Evolutionary conservation across 1,140 invertebrate species (phyloP).

Genomic region (Protaetia brevitarsis): DNA sequence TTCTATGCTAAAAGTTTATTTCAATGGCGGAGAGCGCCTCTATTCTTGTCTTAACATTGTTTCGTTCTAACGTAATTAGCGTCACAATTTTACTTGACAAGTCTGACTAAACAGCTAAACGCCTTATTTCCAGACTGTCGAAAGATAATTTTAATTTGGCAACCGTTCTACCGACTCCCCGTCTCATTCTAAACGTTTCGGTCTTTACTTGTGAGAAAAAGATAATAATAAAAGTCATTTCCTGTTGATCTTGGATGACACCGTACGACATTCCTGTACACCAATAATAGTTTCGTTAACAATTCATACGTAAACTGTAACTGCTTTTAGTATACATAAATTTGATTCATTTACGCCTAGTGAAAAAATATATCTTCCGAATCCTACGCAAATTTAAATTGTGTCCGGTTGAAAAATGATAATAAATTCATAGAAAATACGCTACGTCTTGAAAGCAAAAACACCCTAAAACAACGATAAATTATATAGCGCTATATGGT

Average conservation of each 20-base stretch:
- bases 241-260: constrained; percentile 23
- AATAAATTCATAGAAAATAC: constrained; percentile 20
- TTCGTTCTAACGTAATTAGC: constrained; percentile 30
- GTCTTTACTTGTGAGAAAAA: background rate
- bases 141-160: constrained; percentile 37
- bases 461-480: constrained; percentile 29
- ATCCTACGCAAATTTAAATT: background rate
- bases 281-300: background rate
- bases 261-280: background rate
- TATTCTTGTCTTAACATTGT: constrained; percentile 16
- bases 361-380: background rate
- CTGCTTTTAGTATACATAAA: background rate
- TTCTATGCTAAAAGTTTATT: background rate
- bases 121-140: constrained; percentile 26
- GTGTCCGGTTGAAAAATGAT: background rate
- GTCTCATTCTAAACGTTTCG: background rate
- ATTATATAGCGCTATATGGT: constrained; percentile 39
- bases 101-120: constrained; percentile 30
- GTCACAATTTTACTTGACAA: constrained; percentile 33
- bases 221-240: constrained; percentile 25
- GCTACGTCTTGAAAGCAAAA: background rate
- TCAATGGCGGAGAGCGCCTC: background rate
- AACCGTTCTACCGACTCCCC: constrained; percentile 12
- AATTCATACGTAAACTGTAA: background rate
- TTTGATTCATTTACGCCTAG: background rate